A percentile compares a stretch with the other conserved stretches of the same genome.
These are phyloP conservation scores for Crotalus viridis DNA, from an alignment of 2,113 vertebrate species.

Conservation along the genomic window DNA sequence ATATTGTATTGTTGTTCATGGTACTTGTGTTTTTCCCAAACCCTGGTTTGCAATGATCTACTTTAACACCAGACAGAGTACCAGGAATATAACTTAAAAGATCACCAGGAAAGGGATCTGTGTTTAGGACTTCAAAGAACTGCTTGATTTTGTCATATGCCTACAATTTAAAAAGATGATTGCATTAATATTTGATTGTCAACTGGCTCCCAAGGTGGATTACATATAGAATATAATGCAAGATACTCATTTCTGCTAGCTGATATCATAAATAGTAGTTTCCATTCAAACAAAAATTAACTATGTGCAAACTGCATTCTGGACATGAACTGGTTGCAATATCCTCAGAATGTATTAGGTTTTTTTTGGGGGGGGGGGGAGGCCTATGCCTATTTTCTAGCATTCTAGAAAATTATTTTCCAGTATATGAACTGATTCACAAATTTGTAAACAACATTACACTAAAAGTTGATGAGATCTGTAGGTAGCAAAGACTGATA, in stretches of 20 bases:
- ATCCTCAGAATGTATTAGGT: neutral
- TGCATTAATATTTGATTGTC: neutral
- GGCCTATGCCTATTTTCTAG: neutral
- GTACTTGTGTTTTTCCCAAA: slow-evolving; percentile 44
- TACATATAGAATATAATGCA: neutral
- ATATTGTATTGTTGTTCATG: neutral
- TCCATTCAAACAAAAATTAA: neutral
- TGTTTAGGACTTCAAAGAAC: slow-evolving; percentile 22
- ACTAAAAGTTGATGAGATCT: neutral
- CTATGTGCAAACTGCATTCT: neutral
- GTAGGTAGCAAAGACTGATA: neutral
- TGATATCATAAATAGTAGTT: neutral
- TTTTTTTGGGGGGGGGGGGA: neutral
- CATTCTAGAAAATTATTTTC: neutral
- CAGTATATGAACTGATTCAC: neutral
- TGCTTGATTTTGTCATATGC: slow-evolving; percentile 34
- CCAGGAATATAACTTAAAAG: slow-evolving; percentile 24
- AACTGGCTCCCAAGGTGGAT: neutral
- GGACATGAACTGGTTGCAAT: neutral
- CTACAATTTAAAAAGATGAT: slow-evolving; percentile 1
- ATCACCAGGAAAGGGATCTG: neutral
- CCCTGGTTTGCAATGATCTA: slow-evolving; percentile 51
- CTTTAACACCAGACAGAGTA: slow-evolving; percentile 31
- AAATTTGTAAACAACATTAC: neutral
- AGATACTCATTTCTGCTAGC: neutral